Evolutionary conservation across 2,113 vertebrate genomes (phyloP), one percentile per base, ranked within the genome.

Genomic region (Neolamprologus tretocephalus): DNA sequence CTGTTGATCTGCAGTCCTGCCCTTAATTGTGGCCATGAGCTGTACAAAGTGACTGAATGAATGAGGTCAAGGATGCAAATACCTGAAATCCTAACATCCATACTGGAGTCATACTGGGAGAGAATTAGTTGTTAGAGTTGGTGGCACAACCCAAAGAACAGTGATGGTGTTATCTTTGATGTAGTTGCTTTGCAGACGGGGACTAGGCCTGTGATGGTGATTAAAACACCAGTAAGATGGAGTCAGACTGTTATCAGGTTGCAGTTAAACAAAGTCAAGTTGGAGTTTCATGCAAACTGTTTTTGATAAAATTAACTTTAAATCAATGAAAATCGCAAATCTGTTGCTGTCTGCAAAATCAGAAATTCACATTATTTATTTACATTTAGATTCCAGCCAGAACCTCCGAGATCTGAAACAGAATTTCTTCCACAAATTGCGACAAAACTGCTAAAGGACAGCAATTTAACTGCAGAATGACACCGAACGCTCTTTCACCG

Each of bases 201-300:
- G 40, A 45, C 40, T 26, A 73, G 4, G 40, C 23, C 68, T 73
- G 21, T 5, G 21, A 73, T 26, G 21, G n/a, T 26, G 37, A 26
- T 45, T 73, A 16, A 26, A 71, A 16, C 8, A 3, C 35, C 66
- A 71, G 7, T 42, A 42, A 71, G 19, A 23, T 71, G 2, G 66
- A 71, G 35, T 68, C 11, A 37, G 63, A 37, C 63, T 68, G 61
- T 37, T 68, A 37, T 68, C 19, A 68, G 35, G 33, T 68, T 68
- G 19, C 7, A 21, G 35, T 37, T 68, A 40, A 40, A 21, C 33
- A 21, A 40, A 37, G 33, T 68, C 61, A 37, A 71, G 35, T 71
- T 23, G n/a, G 35, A 40, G 35, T 23, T 71, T 42, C 37, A 23
- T 71, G 5, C 1, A 23, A 71, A 40, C n/a, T 6, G 37, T 42